Conservation (phyloP, 2,888 invertebrate species). For the Steromphala cineraria region DNA sequence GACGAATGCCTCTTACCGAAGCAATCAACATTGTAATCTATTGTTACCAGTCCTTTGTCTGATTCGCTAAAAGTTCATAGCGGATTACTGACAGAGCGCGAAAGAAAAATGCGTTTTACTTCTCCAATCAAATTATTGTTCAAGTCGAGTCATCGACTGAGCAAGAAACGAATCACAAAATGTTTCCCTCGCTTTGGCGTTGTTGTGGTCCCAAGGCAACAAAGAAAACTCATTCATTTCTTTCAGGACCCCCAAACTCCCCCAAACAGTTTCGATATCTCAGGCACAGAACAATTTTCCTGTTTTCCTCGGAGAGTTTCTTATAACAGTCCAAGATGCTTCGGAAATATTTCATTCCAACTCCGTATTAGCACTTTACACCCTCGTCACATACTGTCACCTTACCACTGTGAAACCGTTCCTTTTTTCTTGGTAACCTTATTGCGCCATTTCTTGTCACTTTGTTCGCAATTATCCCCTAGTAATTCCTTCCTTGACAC, state of each 20-base stretch:
- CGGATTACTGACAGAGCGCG: neutral
- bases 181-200: constrained; percentile 9
- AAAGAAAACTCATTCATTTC: constrained; percentile 24
- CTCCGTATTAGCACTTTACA: neutral
- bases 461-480: neutral
- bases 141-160: neutral
- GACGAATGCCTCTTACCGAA: constrained; percentile 5
- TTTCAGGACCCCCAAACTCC: neutral
- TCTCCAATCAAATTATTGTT: constrained; percentile 17
- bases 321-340: neutral
- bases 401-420: neutral
- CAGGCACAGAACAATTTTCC: neutral
- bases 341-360: neutral
- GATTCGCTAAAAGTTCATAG: constrained; percentile 10
- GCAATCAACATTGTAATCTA: constrained; percentile 16
- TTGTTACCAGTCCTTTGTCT: constrained; percentile 14
- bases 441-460: neutral
- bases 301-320: neutral
- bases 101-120: constrained; percentile 10
- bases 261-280: neutral
- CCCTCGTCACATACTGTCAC: neutral
- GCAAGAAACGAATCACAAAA: neutral
- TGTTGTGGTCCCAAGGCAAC: constrained; percentile 20
- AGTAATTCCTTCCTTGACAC: neutral
- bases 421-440: neutral